These are phyloP conservation scores for Scaptomyza caliginosa DNA, from an alignment of 2,888 invertebrate species.

Conservation along the genomic window DNA sequence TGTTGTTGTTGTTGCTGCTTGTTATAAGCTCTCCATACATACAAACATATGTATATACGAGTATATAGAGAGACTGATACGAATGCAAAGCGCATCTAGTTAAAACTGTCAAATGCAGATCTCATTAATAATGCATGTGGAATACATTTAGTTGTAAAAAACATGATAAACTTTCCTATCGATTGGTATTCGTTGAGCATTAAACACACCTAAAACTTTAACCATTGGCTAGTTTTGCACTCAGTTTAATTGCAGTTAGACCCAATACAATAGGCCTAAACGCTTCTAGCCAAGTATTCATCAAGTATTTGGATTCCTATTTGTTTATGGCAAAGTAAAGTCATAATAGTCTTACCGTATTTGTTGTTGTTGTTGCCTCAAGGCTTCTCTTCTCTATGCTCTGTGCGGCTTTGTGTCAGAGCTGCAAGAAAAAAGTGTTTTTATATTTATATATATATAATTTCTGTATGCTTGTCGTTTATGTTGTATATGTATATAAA, in stretches of 20 bases:
- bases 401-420: constrained; percentile 22
- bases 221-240: too few relatives aligned
- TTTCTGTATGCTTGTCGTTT: neutral
- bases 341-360: constrained; percentile 43
- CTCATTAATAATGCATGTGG: constrained; percentile 19
- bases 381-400: constrained; percentile 19
- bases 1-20: constrained; percentile 14
- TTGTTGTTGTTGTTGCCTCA: constrained; percentile 11
- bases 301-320: constrained; percentile 2
- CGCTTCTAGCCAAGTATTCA: constrained; percentile 1
- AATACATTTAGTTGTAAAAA: too few relatives aligned
- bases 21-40: constrained; percentile 8
- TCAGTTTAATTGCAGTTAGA: too few relatives aligned
- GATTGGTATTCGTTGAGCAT: too few relatives aligned
- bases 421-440: constrained; percentile 34
- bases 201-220: too few relatives aligned
- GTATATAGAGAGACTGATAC: neutral
- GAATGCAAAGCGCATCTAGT: constrained; percentile 10
- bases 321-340: constrained; percentile 33
- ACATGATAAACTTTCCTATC: too few relatives aligned
- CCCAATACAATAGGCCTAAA: too few relatives aligned
- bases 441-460: neutral
- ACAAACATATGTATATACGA: neutral
- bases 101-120: constrained; percentile 31
- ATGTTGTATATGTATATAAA: constrained; percentile 17